These are phyloP conservation scores for Prosapia bicincta DNA, from an alignment of 2,888 invertebrate species.

Conservation along the genomic window DNA sequence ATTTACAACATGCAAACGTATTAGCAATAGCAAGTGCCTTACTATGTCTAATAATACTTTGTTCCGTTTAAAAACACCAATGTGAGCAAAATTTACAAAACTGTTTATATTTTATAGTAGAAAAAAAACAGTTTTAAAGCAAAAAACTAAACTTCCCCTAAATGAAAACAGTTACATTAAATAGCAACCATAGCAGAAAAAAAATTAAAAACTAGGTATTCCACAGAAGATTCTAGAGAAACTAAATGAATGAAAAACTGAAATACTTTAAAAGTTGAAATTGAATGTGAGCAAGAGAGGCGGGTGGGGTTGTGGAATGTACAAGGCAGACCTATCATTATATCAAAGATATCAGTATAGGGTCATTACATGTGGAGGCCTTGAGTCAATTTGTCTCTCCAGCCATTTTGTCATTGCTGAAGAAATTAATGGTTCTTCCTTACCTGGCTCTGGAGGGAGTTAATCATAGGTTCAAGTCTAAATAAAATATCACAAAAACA, in stretches of 20 bases:
- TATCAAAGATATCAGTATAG: slow-evolving; percentile 2
- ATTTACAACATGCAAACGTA: no score
- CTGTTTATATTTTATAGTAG: no score
- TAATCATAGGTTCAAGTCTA: background rate
- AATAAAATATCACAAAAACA: slow-evolving; percentile 2
- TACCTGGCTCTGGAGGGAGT: background rate
- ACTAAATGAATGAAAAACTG: background rate
- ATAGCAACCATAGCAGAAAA: no score
- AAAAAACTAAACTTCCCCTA: no score
- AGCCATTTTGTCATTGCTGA: background rate
- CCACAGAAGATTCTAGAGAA: no score
- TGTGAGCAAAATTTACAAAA: no score
- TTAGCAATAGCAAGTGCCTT: no score
- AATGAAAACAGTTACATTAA: no score
- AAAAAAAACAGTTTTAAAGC: no score
- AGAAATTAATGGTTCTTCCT: background rate
- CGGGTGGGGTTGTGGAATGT: background rate
- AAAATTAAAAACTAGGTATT: no score
- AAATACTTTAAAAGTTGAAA: background rate
- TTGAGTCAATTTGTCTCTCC: background rate
- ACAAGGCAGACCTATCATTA: background rate
- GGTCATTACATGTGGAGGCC: background rate
- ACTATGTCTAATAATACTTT: no score
- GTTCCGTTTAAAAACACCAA: no score
- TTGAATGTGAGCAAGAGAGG: background rate